Evolutionary conservation across 2,797 vertebrate genomes (phyloP).

Genomic region (Orientallactaga sibirica): DNA sequence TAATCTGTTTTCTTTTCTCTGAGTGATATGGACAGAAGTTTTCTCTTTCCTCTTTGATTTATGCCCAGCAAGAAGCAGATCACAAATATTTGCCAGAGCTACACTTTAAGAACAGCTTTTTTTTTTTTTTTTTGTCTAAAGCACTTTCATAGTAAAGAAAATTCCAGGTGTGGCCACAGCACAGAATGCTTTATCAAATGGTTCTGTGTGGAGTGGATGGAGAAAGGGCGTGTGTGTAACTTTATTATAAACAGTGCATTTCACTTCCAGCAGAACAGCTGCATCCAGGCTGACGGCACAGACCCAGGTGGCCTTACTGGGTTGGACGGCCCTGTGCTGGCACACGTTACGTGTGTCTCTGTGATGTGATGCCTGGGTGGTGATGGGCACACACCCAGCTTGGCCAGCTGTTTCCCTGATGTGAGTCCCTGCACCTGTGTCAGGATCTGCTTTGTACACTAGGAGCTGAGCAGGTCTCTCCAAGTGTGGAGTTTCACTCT

Average conservation of each 20-base stretch:
- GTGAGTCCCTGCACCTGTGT: accelerated
- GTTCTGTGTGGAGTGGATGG: neutral
- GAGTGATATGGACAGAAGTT: neutral
- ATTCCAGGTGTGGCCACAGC: neutral
- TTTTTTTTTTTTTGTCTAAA: neutral
- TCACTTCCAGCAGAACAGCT: neutral
- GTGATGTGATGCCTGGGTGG: neutral
- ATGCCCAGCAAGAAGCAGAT: conserved; percentile 25
- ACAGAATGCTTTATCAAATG: neutral
- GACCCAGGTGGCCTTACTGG: neutral
- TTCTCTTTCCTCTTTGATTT: neutral
- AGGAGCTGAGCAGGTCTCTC: neutral
- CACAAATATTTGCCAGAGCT: conserved; percentile 14
- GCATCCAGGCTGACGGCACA: neutral
- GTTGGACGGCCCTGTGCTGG: accelerated
- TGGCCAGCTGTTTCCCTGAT: neutral
- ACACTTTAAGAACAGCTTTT: neutral
- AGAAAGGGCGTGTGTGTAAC: neutral
- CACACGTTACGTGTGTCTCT: neutral
- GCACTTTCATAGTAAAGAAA: neutral
- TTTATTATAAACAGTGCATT: neutral
- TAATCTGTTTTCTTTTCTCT: neutral
- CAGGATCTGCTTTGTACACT: neutral
- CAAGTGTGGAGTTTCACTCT: conserved; percentile 15
- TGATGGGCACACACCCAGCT: neutral